Conservation (phyloP, 1,140 invertebrate species). For the Plutomurus gul region DNA sequence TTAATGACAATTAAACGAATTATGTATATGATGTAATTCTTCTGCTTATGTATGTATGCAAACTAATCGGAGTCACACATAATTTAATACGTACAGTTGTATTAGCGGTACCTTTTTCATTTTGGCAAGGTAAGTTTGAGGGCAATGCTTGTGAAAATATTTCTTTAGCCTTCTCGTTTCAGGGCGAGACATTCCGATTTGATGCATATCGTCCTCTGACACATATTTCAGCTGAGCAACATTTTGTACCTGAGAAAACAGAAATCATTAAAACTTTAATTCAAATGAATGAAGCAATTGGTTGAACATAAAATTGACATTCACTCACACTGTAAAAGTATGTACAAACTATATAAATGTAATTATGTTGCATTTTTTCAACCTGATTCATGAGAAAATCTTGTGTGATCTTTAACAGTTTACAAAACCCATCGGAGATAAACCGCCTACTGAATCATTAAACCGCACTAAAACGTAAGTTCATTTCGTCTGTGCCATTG, state of each 20-base stretch:
- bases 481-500: no score
- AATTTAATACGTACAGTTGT: no score
- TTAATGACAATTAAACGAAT: neutral
- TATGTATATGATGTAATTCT: neutral
- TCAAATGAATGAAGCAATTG: neutral
- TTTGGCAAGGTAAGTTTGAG: slow-evolving; percentile 88
- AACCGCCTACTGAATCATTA: no score
- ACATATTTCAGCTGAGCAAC: slow-evolving; percentile 97
- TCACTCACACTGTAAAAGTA: neutral
- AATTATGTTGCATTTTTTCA: no score
- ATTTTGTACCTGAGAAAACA: slow-evolving; percentile 72
- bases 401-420: no score
- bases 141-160: slow-evolving; percentile 89
- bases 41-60: no score
- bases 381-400: no score
- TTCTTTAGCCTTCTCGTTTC: slow-evolving; percentile 92
- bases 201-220: slow-evolving; percentile 84
- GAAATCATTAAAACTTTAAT: no score
- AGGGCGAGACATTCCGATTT: slow-evolving; percentile 92
- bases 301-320: neutral
- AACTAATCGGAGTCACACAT: no score
- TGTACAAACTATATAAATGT: no score
- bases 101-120: slow-evolving; percentile 79
- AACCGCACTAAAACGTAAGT: no score
- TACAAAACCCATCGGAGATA: no score